Evolutionary conservation across 2,888 invertebrate species (phyloP).

Genomic region (Xestoiulus laeticollis): DNA sequence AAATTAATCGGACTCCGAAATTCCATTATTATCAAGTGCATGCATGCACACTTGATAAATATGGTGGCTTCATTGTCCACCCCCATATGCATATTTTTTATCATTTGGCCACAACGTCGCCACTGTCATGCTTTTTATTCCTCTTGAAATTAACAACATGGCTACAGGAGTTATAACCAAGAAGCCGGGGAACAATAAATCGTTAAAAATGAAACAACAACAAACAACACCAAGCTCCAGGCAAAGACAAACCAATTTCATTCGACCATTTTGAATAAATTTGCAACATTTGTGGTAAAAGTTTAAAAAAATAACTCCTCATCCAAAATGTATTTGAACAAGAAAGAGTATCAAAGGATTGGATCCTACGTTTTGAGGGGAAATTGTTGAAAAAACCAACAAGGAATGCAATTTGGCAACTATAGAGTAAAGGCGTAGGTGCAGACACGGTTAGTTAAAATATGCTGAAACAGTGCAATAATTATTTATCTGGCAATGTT

Average conservation of each 20-base stretch:
- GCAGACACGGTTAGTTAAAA: constrained; percentile 15
- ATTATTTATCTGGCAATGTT: constrained; percentile 28
- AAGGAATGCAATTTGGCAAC: background rate
- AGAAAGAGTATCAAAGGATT: background rate
- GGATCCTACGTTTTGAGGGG: background rate
- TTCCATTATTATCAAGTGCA: constrained; percentile 8
- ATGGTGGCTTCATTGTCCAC: background rate
- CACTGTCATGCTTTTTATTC: background rate
- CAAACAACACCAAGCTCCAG: background rate
- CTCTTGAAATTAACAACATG: background rate
- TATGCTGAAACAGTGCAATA: background rate
- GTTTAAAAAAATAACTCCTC: background rate
- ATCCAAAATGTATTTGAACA: too few relatives aligned
- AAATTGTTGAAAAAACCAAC: background rate
- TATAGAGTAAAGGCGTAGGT: background rate
- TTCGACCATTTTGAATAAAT: background rate
- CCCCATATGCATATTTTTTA: background rate
- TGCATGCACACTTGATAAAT: background rate
- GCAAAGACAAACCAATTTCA: too few relatives aligned
- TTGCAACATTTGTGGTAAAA: background rate
- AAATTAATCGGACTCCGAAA: background rate
- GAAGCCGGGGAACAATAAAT: background rate
- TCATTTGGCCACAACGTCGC: background rate
- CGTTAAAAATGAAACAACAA: background rate
- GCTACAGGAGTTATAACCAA: background rate